Evolutionary conservation across 2,113 vertebrate genomes (phyloP).

Genomic region (Neodontobutis hainanensis): DNA sequence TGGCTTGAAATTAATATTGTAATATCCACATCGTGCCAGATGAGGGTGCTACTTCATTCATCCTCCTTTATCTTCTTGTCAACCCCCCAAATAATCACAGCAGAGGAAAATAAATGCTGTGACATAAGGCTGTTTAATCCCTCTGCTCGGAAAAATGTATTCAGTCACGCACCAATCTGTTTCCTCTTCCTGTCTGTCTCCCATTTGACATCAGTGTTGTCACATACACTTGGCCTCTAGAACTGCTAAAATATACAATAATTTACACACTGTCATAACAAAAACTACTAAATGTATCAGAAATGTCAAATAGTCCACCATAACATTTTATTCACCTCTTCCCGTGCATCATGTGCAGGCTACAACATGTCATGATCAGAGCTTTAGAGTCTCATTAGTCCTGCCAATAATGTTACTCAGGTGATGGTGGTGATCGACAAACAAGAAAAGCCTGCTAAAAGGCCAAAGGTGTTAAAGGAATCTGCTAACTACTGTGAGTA

Average conservation of each 20-base stretch:
- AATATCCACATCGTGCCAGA: slow-evolving; percentile 13
- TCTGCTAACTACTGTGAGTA: no score
- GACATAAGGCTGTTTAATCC: slow-evolving; percentile 77
- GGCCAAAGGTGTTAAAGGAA: not conserved
- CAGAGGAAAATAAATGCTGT: slow-evolving; percentile 64
- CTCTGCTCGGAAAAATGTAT: slow-evolving; percentile 68
- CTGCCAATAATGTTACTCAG: slow-evolving; percentile 28
- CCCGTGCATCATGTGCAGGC: slow-evolving; percentile 7
- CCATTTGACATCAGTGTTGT: slow-evolving; percentile 6
- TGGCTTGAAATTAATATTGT: slow-evolving; percentile 4
- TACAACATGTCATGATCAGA: slow-evolving; percentile 36
- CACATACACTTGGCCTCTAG: not conserved
- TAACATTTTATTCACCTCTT: not conserved
- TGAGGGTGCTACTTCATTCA: slow-evolving; percentile 37
- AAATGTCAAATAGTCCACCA: no score
- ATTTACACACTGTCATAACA: no score
- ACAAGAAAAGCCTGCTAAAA: not conserved
- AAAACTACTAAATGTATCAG: no score
- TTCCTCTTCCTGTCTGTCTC: slow-evolving; percentile 41
- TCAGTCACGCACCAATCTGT: slow-evolving; percentile 74
- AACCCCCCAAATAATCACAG: slow-evolving; percentile 46
- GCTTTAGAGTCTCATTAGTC: slow-evolving; percentile 32
- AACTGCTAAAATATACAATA: no score
- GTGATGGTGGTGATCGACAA: slow-evolving; percentile 4
- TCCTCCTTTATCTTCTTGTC: not conserved